A percentile compares a stretch with the other conserved stretches of the same genome.
Conservation (phyloP, 2,113 vertebrate species). For the Amia ocellicauda region DNA sequence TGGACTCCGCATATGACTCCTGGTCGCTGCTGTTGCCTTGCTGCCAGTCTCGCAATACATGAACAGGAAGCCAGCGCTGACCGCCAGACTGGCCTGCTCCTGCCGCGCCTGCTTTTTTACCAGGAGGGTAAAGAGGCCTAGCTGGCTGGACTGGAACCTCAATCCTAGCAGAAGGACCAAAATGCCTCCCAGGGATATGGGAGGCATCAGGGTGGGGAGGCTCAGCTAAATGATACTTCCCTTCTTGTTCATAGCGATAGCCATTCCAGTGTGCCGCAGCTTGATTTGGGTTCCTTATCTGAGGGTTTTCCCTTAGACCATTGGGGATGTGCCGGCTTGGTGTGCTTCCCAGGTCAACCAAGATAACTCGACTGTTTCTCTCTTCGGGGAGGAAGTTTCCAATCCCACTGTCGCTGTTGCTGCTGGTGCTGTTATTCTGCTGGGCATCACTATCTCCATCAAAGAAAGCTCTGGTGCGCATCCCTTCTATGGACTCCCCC, state of each 20-base stretch:
- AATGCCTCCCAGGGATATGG: constrained; percentile 59
- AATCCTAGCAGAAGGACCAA: constrained; percentile 61
- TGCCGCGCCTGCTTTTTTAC: constrained; percentile 61
- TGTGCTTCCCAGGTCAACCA: constrained; percentile 83
- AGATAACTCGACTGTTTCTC: constrained; percentile 81
- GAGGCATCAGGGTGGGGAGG: constrained; percentile 72
- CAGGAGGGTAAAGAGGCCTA: constrained; percentile 61
- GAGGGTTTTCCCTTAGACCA: constrained; percentile 71
- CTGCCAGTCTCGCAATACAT: constrained; percentile 87
- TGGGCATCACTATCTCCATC: constrained; percentile 85
- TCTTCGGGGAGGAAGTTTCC: constrained; percentile 93
- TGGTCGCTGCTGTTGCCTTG: constrained; percentile 84
- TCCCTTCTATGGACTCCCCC: constrained; percentile 90
- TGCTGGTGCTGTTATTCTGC: constrained; percentile 92
- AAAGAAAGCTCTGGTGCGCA: constrained; percentile 85
- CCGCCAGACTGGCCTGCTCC: constrained; percentile 45
- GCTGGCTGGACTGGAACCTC: constrained; percentile 68
- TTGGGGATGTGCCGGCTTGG: constrained; percentile 68
- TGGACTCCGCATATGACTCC: constrained; percentile 95
- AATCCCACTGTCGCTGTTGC: constrained; percentile 95
- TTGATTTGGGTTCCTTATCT: constrained; percentile 64
- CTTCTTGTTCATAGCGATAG: constrained; percentile 73
- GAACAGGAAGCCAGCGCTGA: constrained; percentile 88
- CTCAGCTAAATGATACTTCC: constrained; percentile 55
- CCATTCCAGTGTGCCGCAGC: constrained; percentile 72